Evolutionary conservation across 1,140 invertebrate species (phyloP), one percentile per base, ranked within the genome.

Genomic region (Leptonema lineaticorne): DNA sequence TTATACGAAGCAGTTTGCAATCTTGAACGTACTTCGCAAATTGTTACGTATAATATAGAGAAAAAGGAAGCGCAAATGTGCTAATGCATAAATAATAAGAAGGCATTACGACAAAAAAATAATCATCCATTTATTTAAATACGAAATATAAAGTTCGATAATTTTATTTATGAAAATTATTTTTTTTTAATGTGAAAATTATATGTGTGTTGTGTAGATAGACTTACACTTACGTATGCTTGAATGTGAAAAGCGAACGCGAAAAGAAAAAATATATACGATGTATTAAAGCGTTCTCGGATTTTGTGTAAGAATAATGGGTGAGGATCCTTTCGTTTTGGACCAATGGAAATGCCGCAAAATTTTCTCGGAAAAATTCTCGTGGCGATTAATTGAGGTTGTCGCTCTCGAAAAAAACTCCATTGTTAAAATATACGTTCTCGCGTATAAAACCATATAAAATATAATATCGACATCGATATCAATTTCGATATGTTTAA

Each of bases 221-320:
- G 11, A 41, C 37, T 14, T 11, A 11, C 9, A 11, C 37, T 14
- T 41, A 41, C 37, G 1, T 11, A 41, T 41, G 37, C 16, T 14
- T 4, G 9, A 2, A 33, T 59, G 30, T 4, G 30, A 2, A 59
- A 62, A 62, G 27, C 46, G 41, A 64, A 20, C 45, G 27, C 41
- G 28, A 28, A 62, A 20, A 50, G 45, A 22, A 50, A 64, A 64
- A 64, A 45, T 45, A n/a, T n/a, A 50, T 64, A 41, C 20, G 62
- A 64, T 26, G 45, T 46, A 64, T 64, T 64, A 64, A 64, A 64
- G 50, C 37, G 41, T 37, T 37, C 41, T 37, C 24, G 45, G 62
- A 64, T 64, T 64, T 64, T 33, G 62, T 33, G 41, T 37, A 50
- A 64, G 62, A 48, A 64, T 64, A 64, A 64, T 64, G 50, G 50